These are phyloP conservation scores for Dione vanillae DNA, from an alignment of 2,888 invertebrate genomes.

Conservation along the genomic window DNA sequence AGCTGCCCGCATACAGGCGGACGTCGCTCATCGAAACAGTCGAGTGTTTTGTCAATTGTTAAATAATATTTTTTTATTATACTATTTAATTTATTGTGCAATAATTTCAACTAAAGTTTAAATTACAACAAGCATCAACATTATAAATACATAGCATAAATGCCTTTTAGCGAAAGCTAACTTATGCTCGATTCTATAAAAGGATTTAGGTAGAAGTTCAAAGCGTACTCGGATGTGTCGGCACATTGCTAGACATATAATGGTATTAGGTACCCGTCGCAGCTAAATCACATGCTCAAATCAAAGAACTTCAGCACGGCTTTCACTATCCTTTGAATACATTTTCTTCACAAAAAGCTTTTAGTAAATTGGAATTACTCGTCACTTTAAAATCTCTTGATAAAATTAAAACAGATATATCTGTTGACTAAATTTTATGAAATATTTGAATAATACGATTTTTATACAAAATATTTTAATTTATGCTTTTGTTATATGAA, in stretches of 20 bases:
- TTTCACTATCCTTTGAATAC: conserved; percentile 35
- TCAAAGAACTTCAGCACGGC: conserved; percentile 36
- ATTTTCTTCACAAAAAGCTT: conserved; percentile 33
- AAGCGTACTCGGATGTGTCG: conserved; percentile 27
- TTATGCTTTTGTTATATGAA: no score
- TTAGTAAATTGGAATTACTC: conserved; percentile 27
- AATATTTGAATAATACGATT: no score
- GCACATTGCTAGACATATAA: conserved; percentile 28
- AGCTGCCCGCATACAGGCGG: conserved; percentile 34
- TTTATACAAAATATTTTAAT: no score
- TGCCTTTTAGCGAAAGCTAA: conserved; percentile 20
- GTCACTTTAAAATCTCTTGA: background rate
- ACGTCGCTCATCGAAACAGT: conserved; percentile 9
- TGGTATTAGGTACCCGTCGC: conserved; percentile 37
- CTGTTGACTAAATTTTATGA: background rate
- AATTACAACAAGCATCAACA: background rate
- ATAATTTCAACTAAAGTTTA: background rate
- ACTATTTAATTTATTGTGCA: background rate
- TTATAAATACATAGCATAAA: background rate
- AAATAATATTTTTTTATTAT: background rate
- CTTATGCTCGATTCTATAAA: conserved; percentile 24
- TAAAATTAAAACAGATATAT: background rate
- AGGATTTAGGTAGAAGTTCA: conserved; percentile 30
- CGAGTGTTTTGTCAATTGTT: conserved; percentile 1
- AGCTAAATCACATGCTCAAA: conserved; percentile 35